phyloP scores from a whole-genome alignment of 2,113 vertebrate species.

The Ctenodactylus gundi region DNA sequence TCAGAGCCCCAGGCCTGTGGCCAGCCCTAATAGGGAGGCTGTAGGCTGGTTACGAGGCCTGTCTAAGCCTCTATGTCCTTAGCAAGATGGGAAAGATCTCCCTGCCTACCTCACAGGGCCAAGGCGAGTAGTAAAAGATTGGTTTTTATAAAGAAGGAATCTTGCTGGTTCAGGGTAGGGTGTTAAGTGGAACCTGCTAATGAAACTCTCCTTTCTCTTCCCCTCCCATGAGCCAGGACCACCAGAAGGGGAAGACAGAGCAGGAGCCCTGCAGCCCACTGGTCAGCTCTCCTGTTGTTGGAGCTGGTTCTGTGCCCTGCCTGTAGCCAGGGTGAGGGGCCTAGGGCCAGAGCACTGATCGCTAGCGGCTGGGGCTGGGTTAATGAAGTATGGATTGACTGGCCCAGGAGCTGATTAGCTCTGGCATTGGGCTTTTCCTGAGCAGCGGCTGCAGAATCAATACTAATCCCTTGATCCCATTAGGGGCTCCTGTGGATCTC shows the following conservation, averaged over 20 bases:
- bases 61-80: neutral
- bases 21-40: accelerated
- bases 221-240: too few relatives aligned
- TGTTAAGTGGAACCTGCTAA: neutral
- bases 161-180: neutral
- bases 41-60: neutral
- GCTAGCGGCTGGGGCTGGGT: slow-evolving; percentile 43
- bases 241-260: neutral
- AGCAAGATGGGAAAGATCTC: neutral
- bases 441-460: slow-evolving; percentile 61
- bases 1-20: neutral
- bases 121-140: neutral
- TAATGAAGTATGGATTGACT: slow-evolving; percentile 77
- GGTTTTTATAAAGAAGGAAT: neutral
- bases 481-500: slow-evolving; percentile 58
- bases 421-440: slow-evolving; percentile 49
- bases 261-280: neutral
- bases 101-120: neutral
- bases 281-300: too few relatives aligned
- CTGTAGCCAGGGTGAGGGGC: too few relatives aligned
- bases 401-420: slow-evolving; percentile 68
- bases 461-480: slow-evolving; percentile 77
- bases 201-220: neutral
- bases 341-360: neutral
- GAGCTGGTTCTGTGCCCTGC: neutral